Evolutionary conservation across 2,888 invertebrate genomes (phyloP).

Genomic region (Protodeltote pygarga): DNA sequence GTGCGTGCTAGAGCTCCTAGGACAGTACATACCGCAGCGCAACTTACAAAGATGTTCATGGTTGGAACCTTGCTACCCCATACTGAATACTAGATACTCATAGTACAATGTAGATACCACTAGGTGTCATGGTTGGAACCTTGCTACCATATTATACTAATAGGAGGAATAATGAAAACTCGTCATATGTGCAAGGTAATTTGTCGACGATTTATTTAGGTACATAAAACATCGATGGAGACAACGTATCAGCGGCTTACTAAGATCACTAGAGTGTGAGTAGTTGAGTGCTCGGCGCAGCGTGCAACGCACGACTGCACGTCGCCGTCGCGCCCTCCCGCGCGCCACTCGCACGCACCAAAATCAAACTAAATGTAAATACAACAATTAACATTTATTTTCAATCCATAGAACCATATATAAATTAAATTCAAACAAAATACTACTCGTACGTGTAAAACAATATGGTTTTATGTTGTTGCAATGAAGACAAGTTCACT

Average conservation of each 20-base stretch:
- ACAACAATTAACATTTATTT: conserved; percentile 86
- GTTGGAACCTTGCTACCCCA: no score
- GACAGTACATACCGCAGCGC: no score
- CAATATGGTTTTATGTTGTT: conserved; percentile 80
- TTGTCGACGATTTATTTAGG: conserved; percentile 71
- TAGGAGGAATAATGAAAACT: conserved; percentile 64
- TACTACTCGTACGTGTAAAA: conserved; percentile 78
- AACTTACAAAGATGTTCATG: no score
- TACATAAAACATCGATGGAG: conserved; percentile 74
- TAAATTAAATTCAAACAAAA: conserved; percentile 82
- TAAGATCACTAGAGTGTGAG: conserved; percentile 54
- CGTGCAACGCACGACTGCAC: conserved; percentile 12
- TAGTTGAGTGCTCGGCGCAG: conserved; percentile 32
- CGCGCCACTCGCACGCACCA: conserved; percentile 36
- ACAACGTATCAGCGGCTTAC: conserved; percentile 63
- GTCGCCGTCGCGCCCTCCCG: conserved; percentile 32
- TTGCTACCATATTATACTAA: not conserved
- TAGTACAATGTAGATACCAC: no score
- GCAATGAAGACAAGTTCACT: conserved; percentile 55
- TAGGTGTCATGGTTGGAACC: not conserved
- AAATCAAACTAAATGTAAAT: conserved; percentile 76
- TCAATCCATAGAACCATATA: conserved; percentile 85
- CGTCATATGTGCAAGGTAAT: conserved; percentile 74
- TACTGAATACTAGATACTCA: no score
- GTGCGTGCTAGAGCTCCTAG: no score